phyloP scores from a whole-genome alignment of 2,113 vertebrate genomes.

The Neofelis nebulosa region DNA sequence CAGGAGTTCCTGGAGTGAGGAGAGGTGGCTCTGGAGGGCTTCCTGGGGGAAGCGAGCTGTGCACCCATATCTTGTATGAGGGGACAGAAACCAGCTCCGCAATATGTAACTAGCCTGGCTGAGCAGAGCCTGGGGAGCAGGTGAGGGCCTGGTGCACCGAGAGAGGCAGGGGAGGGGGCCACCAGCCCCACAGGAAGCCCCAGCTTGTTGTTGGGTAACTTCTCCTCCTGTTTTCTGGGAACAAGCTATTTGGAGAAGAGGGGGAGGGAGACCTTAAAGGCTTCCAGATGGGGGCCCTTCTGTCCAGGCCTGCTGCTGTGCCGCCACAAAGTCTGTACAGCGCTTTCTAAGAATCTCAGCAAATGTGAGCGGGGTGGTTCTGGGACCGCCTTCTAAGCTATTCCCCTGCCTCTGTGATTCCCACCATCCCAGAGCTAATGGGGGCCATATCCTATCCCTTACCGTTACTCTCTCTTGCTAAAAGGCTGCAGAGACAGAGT shows the following conservation, averaged over 20 bases:
- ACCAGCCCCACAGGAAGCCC: slow-evolving; percentile 75
- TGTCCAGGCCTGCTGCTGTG: slow-evolving; percentile 61
- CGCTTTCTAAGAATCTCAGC: slow-evolving; percentile 80
- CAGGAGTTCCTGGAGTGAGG: not conserved
- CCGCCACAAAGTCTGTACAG: slow-evolving; percentile 71
- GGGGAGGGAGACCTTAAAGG: slow-evolving; percentile 78
- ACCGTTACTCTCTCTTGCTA: not conserved
- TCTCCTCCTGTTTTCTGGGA: slow-evolving; percentile 83
- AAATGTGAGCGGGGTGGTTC: slow-evolving; percentile 39
- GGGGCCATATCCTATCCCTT: not conserved
- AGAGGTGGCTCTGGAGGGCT: not conserved
- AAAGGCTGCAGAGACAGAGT: not conserved
- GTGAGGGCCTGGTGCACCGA: slow-evolving; percentile 23
- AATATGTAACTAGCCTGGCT: not conserved
- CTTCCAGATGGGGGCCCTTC: slow-evolving; percentile 79
- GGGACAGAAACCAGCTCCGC: not conserved
- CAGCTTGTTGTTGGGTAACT: slow-evolving; percentile 79
- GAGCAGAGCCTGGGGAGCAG: not conserved
- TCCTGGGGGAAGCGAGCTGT: slow-evolving; percentile 10
- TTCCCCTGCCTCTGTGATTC: slow-evolving; percentile 39
- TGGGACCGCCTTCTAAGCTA: slow-evolving; percentile 43
- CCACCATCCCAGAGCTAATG: not conserved
- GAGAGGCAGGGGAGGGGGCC: slow-evolving; percentile 57
- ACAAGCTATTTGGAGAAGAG: slow-evolving; percentile 79
- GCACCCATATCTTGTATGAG: not conserved